A percentile compares a stretch with the other conserved stretches of the same genome.
phyloP scores from a whole-genome alignment of 2,797 vertebrate species.

The Sphenopsis melanotis region DNA sequence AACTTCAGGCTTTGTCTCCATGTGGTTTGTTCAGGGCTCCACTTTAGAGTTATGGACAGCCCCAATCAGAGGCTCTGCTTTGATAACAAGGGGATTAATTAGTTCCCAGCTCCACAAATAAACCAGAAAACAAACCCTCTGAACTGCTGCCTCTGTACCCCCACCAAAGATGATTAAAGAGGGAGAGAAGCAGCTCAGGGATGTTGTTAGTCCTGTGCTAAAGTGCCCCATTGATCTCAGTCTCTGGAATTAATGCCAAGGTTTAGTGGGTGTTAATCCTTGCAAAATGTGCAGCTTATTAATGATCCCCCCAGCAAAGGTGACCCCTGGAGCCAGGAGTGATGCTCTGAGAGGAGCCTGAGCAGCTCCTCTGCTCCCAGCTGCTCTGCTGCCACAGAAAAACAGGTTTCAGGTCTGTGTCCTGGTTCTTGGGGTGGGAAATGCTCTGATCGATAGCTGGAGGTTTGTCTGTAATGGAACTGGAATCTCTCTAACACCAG shows the following conservation, averaged over 20 bases:
- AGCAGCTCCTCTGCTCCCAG: background rate
- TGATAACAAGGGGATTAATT: background rate
- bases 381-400: background rate
- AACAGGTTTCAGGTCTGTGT: background rate
- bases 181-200: background rate
- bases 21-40: background rate
- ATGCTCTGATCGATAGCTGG: conserved; percentile 44
- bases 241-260: background rate
- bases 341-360: background rate
- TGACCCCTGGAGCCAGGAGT: background rate
- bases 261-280: conserved; percentile 22
- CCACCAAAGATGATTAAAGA: background rate
- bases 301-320: background rate
- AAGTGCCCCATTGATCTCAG: background rate
- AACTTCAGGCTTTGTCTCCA: background rate
- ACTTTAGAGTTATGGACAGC: background rate
- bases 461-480: conserved; percentile 55
- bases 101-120: background rate
- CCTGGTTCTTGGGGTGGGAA: background rate
- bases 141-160: background rate
- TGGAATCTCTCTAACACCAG: conserved; percentile 38
- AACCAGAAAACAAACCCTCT: background rate
- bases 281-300: background rate
- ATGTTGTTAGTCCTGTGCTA: background rate
- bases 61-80: background rate